Evolutionary conservation across 30 jellyfish, hydroid and myxozoan species (phyloP).

Genomic region (Aurelia coerulea): DNA sequence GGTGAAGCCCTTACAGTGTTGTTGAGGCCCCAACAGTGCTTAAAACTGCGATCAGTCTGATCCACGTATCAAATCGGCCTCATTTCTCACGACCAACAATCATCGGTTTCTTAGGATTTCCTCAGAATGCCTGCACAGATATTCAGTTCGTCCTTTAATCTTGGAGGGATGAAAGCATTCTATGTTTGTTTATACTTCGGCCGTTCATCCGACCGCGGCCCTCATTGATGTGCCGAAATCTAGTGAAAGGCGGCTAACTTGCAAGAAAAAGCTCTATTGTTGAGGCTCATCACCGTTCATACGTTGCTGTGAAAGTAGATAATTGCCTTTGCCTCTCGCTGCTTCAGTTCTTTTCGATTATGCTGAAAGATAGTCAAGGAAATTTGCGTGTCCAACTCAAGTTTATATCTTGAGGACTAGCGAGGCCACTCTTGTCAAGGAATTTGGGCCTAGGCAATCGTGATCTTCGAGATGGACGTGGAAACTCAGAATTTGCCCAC

Average conservation of each 20-base stretch:
- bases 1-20: constrained; percentile 62
- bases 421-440: constrained; percentile 30
- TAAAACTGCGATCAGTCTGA: constrained; percentile 23
- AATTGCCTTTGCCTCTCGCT: constrained; percentile 54
- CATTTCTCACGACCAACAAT: constrained; percentile 5
- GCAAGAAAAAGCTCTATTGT: constrained; percentile 78
- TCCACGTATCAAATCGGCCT: constrained; percentile 13
- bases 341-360: constrained; percentile 67
- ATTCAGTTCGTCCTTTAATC: constrained; percentile 21
- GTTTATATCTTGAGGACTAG: background rate
- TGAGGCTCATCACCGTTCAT: constrained; percentile 80
- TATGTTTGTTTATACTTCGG: constrained; percentile 72
- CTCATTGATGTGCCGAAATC: constrained; percentile 80
- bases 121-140: constrained; percentile 36
- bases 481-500: constrained; percentile 74
- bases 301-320: constrained; percentile 78
- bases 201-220: constrained; percentile 82
- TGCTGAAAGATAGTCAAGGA: constrained; percentile 59
- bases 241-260: constrained; percentile 84
- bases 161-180: constrained; percentile 58
- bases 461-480: constrained; percentile 58
- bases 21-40: constrained; percentile 62
- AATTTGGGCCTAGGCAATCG: constrained; percentile 50
- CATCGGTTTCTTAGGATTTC: constrained; percentile 11
- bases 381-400: constrained; percentile 4